Conservation (phyloP, 2,113 vertebrate species). For the Podarcis muralis region DNA sequence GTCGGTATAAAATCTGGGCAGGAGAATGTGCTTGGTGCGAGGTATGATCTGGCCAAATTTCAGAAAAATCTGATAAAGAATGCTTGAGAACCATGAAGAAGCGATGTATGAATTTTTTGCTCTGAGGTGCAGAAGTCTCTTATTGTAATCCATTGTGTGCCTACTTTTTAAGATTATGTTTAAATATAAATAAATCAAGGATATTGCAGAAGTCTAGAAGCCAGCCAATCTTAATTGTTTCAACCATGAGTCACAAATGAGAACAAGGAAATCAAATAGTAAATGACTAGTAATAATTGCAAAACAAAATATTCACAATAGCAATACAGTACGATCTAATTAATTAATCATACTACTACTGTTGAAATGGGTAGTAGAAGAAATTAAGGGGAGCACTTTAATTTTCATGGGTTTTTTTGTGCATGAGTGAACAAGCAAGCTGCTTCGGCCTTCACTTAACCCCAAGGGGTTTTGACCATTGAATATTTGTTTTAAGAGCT, state of each 20-base stretch:
- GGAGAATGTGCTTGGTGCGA: background rate
- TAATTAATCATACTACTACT: too few species aligned
- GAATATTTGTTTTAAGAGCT: background rate
- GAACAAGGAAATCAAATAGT: too few species aligned
- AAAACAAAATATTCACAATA: too few species aligned
- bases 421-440: background rate
- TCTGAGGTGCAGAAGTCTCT: background rate
- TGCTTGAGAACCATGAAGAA: background rate
- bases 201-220: background rate
- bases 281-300: too few species aligned
- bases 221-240: too few species aligned
- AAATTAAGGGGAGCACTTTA: background rate
- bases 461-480: background rate
- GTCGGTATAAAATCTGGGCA: background rate
- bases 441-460: background rate
- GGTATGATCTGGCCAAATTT: background rate
- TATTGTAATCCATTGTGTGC: background rate
- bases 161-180: background rate
- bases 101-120: background rate
- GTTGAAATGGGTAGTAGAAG: background rate
- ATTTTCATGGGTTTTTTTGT: background rate
- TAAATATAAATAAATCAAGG: background rate
- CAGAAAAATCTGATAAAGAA: background rate
- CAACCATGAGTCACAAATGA: too few species aligned
- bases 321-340: too few species aligned